Conservation (phyloP, 2,888 invertebrate species). For the Amiota minor region DNA sequence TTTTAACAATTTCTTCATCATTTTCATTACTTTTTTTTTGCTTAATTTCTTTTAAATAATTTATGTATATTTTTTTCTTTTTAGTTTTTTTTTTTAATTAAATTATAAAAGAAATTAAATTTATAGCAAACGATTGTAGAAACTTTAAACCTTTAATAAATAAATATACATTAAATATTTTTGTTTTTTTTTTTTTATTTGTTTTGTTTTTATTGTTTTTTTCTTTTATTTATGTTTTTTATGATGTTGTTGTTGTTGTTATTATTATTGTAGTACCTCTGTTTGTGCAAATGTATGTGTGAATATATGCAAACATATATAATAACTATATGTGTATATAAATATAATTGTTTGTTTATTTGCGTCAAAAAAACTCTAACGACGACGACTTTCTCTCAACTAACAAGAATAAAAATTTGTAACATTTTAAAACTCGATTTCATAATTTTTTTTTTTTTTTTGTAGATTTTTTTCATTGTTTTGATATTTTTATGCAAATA, state of each 20-base stretch:
- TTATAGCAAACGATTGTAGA: no score
- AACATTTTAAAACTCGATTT: neutral
- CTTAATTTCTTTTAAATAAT: constrained; percentile 30
- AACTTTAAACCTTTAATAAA: neutral
- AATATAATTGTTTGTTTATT: constrained; percentile 7
- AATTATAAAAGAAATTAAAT: no score
- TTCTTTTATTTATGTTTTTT: neutral
- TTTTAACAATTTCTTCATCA: constrained; percentile 39
- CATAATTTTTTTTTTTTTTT: neutral
- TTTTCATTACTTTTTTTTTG: constrained; percentile 32
- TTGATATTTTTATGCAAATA: constrained; percentile 47
- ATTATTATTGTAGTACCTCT: neutral
- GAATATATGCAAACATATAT: neutral
- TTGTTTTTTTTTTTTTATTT: neutral
- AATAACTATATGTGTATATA: neutral
- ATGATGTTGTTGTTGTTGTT: neutral
- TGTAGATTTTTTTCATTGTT: constrained; percentile 64
- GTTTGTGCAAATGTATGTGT: neutral
- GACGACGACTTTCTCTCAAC: neutral
- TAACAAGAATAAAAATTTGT: constrained; percentile 1
- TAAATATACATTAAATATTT: neutral
- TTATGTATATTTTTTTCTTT: constrained; percentile 4
- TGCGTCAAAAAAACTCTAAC: neutral
- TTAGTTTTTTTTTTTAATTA: neutral
- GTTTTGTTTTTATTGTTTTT: neutral